These are phyloP conservation scores for Aramus guarauna DNA, from an alignment of 2,113 vertebrate genomes.

Conservation along the genomic window DNA sequence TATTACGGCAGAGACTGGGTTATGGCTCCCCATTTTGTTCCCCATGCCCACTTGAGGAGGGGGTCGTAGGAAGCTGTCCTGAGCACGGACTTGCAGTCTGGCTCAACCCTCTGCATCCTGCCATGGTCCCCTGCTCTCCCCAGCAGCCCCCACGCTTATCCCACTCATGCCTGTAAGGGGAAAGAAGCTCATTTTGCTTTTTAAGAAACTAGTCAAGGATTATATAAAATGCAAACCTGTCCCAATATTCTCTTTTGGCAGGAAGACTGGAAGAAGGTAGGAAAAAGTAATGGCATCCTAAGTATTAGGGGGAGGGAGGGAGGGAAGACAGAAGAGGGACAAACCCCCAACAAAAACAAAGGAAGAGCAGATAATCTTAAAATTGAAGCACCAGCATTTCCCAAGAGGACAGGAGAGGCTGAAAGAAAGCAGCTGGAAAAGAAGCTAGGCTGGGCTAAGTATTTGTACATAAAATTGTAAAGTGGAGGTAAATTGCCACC, in stretches of 20 bases:
- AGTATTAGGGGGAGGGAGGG: not conserved
- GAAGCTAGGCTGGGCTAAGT: not conserved
- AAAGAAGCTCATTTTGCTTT: not conserved
- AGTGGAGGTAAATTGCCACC: constrained; percentile 33
- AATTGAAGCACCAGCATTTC: not conserved
- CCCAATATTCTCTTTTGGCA: not conserved
- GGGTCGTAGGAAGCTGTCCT: not conserved
- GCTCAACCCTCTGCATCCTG: not conserved
- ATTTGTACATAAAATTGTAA: not conserved
- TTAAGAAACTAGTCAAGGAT: not conserved
- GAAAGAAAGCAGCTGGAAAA: not conserved
- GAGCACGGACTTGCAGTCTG: fast-evolving
- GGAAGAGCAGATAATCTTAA: not conserved
- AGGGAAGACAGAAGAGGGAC: not conserved
- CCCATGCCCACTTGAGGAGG: not conserved
- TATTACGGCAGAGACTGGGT: not conserved
- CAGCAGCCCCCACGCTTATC: not conserved
- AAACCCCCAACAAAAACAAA: not conserved
- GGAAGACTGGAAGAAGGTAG: not conserved
- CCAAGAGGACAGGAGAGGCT: not conserved
- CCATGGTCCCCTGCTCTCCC: not conserved
- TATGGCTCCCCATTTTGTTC: not conserved
- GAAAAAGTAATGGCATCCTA: not conserved
- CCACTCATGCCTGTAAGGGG: not conserved
- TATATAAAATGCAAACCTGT: not conserved